Percentiles rank a stretch among this genome's conserved stretches.
phyloP scores from a whole-genome alignment of 2,797 vertebrate species.

The Urocyon cinereoargenteus region DNA sequence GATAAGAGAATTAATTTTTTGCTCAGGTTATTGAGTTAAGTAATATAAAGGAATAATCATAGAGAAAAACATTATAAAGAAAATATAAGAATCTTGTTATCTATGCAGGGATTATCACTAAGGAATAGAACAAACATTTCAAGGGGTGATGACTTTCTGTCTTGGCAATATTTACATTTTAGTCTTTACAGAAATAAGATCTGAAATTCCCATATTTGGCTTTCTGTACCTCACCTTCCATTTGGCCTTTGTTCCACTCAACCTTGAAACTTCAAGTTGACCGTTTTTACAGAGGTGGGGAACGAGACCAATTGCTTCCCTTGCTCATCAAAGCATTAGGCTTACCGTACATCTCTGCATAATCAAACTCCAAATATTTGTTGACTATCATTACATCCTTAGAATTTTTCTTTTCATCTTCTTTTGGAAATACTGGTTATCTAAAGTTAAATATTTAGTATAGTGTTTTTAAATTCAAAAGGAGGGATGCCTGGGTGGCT shows the following conservation, averaged over 20 bases:
- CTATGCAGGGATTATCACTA: background rate
- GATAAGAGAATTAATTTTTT: background rate
- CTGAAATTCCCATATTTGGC: background rate
- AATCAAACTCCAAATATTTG: background rate
- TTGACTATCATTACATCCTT: background rate
- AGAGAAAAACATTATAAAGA: background rate
- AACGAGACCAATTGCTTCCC: background rate
- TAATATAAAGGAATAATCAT: background rate
- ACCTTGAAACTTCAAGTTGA: background rate
- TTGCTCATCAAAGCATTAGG: background rate
- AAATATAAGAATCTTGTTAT: background rate
- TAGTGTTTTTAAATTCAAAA: background rate
- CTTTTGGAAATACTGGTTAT: background rate
- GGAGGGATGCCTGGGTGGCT: background rate
- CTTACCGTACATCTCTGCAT: background rate
- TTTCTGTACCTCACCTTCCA: background rate
- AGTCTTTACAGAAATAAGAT: background rate
- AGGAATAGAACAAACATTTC: background rate
- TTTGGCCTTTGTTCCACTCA: background rate
- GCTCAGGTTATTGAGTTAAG: background rate
- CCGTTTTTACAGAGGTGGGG: background rate
- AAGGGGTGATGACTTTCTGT: background rate
- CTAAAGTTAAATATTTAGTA: background rate
- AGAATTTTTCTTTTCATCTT: background rate
- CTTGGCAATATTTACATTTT: background rate